phyloP scores from a whole-genome alignment of 2,797 vertebrate species.

The Antennarius maculatus region DNA sequence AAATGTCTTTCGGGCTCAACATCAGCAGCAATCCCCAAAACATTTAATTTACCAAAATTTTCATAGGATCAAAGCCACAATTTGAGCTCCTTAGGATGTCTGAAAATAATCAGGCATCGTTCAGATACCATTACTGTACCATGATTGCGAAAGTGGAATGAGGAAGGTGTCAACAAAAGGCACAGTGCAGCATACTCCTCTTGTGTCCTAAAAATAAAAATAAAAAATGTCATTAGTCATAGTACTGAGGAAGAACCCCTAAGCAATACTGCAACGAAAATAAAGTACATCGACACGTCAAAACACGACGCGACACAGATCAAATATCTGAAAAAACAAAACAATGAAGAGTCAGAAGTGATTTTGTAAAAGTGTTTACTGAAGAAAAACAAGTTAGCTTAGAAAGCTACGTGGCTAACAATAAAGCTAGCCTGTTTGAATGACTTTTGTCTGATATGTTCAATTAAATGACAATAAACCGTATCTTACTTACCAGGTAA shows the following conservation, averaged over 20 bases:
- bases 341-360: not conserved
- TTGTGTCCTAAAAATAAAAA: slow-evolving; percentile 25
- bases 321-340: not conserved
- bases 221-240: not conserved
- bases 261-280: fast-evolving
- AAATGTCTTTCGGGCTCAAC: not conserved
- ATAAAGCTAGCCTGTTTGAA: slow-evolving; percentile 5
- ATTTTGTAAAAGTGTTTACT: not conserved
- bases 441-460: not conserved
- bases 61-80: not conserved
- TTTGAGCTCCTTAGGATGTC: no score
- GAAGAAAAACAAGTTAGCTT: slow-evolving; percentile 29
- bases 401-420: slow-evolving; percentile 50
- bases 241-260: fast-evolving
- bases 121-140: slow-evolving; percentile 19
- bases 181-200: slow-evolving; percentile 41
- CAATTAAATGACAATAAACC: no score
- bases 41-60: not conserved
- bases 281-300: fast-evolving
- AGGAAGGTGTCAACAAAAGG: slow-evolving; percentile 5
- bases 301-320: fast-evolving
- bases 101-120: no score
- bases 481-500: slow-evolving; percentile 18
- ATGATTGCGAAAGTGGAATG: slow-evolving; percentile 30
- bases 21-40: not conserved